Evolutionary conservation across 2,888 invertebrate genomes (phyloP).

Genomic region (Allophyes oxyacanthae): DNA sequence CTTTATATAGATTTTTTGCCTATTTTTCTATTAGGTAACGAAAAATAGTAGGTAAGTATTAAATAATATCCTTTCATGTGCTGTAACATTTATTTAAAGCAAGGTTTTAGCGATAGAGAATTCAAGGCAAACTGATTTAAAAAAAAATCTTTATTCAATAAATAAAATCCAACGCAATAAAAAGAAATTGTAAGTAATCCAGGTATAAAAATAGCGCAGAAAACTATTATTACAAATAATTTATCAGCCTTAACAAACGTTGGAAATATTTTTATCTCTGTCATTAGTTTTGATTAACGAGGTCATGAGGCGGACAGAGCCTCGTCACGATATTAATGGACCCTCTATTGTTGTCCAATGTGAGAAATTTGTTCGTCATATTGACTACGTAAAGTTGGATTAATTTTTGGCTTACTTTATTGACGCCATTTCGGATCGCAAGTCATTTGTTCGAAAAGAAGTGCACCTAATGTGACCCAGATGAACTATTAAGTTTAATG

Average conservation of each 20-base stretch:
- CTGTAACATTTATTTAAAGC: too few species aligned
- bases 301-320: constrained; percentile 48
- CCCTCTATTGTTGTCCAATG: constrained; percentile 57
- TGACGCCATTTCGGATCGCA: constrained; percentile 29
- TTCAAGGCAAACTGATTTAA: too few species aligned
- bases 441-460: constrained; percentile 47
- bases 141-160: too few species aligned
- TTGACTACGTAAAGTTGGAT: constrained; percentile 26
- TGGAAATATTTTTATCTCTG: constrained; percentile 69
- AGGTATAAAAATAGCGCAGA: constrained; percentile 27
- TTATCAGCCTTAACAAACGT: constrained; percentile 55
- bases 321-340: constrained; percentile 66
- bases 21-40: too few species aligned
- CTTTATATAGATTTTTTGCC: too few species aligned
- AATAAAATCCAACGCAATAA: too few species aligned
- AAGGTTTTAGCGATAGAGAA: too few species aligned
- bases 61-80: too few species aligned
- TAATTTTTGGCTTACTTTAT: constrained; percentile 36
- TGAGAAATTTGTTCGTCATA: constrained; percentile 55
- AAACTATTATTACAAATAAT: constrained; percentile 58
- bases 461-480: constrained; percentile 48
- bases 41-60: too few species aligned
- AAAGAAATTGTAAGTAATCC: constrained; percentile 16
- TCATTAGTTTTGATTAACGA: constrained; percentile 74
- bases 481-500: constrained; percentile 38